Base-by-base conservation (phyloP, 2,797 vertebrate species). In the Cossypha dichroa region DNA sequence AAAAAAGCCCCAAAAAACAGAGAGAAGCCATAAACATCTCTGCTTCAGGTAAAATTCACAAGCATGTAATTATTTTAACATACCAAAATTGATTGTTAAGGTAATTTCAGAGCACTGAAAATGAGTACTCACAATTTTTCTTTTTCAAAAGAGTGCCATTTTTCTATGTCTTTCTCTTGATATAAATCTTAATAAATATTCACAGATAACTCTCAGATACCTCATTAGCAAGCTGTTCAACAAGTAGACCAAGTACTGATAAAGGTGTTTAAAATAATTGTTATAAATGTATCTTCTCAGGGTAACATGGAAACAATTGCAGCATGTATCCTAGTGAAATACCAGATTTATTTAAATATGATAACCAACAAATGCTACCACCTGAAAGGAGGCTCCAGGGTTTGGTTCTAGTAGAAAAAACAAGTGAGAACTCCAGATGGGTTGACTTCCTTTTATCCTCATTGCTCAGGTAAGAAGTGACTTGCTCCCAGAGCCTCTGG, bases 141-240 rank as follows among this genome's bases (percentile, higher is more conserved):
- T 76, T 81, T 75, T 63, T n/a, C 52, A 96, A 89, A 94, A 73
- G 31, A 94, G 29, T 41, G 68, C 20, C 77, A 18, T 77, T 93
- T 91, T 88, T 49, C 46, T 75, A 17, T 73, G 45, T 60, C 92
- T 58, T 75, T 76, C 78, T 77, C 48, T 88, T 96, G 40, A 88
- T 84, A 94, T 36, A 96, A 73, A 94, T 93, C 85, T 62, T 93
- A 94, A 92, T 90, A 93, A 69, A 83, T 92, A 95, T 82, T 97
- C 95, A 88, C 58, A 68, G 89, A 67, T 62, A 87, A 79, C 79
- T 95, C 90, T 62, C 83, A 84, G 87, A 95, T 20, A 95, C 12
- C 40, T 96, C 77, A 93, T 93, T 96, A 95, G 54, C 82, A 87
- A 96, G 66, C 58, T 92, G 41, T 55, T 97, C 91, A 95, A 96